These are phyloP conservation scores for Tapera naevia DNA, from an alignment of 2,797 vertebrate species.

Conservation along the genomic window DNA sequence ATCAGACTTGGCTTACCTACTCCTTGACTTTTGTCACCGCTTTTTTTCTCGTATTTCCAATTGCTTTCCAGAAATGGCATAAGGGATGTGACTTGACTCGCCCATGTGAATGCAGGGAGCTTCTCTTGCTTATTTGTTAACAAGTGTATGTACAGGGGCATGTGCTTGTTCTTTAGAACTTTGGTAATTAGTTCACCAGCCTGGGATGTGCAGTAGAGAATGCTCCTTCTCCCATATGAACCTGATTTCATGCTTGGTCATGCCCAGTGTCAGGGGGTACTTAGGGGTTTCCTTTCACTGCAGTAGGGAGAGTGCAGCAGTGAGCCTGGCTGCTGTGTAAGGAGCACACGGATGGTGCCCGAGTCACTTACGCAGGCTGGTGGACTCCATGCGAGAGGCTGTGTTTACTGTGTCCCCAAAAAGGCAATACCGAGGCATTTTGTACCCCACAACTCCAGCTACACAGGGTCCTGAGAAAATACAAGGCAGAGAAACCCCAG, in stretches of 20 bases:
- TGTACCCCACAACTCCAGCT: slow-evolving; percentile 90
- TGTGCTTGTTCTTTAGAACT: not conserved
- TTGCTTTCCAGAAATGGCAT: not conserved
- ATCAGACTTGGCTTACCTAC: not conserved
- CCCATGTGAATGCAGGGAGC: not conserved
- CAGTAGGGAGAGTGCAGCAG: fast-evolving
- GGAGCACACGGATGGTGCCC: fast-evolving
- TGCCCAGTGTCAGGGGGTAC: fast-evolving
- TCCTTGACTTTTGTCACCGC: not conserved
- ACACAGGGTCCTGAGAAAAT: slow-evolving; percentile 83
- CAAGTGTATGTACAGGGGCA: too few species aligned
- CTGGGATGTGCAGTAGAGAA: not conserved
- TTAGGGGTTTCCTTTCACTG: not conserved
- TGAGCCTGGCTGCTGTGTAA: fast-evolving
- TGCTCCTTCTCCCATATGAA: not conserved
- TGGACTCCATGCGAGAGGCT: slow-evolving; percentile 91
- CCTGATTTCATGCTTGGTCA: not conserved
- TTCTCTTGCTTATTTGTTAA: not conserved
- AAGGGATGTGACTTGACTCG: not conserved
- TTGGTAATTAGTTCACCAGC: not conserved
- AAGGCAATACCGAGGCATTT: slow-evolving; percentile 92
- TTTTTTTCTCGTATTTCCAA: not conserved
- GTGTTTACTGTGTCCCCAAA: slow-evolving; percentile 94
- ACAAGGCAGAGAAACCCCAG: not conserved
- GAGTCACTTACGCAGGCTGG: slow-evolving; percentile 82